A percentile compares a stretch with the other conserved stretches of the same genome.
Evolutionary conservation across 2,113 vertebrate genomes (phyloP).

Genomic region (Xyrauchen texanus): DNA sequence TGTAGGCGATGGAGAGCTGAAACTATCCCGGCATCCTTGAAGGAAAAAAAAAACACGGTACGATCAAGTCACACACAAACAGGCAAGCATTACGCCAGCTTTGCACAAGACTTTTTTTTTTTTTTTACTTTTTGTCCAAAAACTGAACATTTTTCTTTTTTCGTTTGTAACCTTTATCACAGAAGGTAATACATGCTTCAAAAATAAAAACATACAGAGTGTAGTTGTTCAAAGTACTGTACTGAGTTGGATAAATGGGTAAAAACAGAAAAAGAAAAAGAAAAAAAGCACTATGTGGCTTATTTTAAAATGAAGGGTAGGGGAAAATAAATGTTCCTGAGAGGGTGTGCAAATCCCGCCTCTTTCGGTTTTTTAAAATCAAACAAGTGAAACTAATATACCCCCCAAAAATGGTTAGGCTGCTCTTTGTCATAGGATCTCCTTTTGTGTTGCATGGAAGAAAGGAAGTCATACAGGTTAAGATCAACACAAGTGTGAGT

Average conservation of each 20-base stretch:
- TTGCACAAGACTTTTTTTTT: conserved; percentile 75
- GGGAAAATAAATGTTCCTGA: conserved; percentile 91
- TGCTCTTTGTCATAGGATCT: too few relatives aligned
- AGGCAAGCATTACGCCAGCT: conserved; percentile 86
- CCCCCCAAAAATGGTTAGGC: not conserved
- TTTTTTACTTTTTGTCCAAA: conserved; percentile 40
- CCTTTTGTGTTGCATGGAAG: too few relatives aligned
- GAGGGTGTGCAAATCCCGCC: conserved; percentile 93
- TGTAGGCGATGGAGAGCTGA: conserved; percentile 86
- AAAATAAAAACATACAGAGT: conserved; percentile 45
- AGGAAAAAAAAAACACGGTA: conserved; percentile 70
- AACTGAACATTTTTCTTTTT: not conserved
- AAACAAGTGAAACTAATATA: conserved; percentile 69
- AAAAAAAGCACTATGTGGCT: conserved; percentile 94
- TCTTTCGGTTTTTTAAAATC: conserved; percentile 79
- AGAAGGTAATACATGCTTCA: conserved; percentile 77
- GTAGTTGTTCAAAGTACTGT: too few relatives aligned
- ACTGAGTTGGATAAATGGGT: conserved; percentile 42
- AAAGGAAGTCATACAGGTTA: too few relatives aligned
- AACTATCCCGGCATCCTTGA: conserved; percentile 79
- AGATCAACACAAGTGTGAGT: too few relatives aligned
- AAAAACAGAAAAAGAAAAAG: conserved; percentile 81
- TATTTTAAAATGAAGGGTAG: conserved; percentile 68
- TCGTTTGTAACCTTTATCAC: conserved; percentile 48
- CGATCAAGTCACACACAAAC: conserved; percentile 90